Evolutionary conservation across 2,113 vertebrate genomes (phyloP), one percentile per base, ranked within the genome.

Genomic region (Oxyruncus cristatus): DNA sequence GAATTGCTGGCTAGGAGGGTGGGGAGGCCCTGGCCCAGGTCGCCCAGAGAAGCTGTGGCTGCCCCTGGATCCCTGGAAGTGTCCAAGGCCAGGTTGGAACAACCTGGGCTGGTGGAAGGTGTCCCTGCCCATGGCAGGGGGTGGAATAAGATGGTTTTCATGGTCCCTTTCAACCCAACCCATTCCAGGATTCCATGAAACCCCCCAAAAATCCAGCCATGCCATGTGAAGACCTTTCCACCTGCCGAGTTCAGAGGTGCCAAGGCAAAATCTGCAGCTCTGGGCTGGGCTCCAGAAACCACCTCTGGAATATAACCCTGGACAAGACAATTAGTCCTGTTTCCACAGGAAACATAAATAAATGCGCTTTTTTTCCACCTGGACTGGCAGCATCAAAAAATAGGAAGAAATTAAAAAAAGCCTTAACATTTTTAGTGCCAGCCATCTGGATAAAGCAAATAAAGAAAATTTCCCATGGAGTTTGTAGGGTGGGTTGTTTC

Each of bases 141-240:
- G n/a, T 41, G 39, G 39, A 41, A 41, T 12, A 41, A 41, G 39
- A 41, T 41, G 39, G 12, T 9, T 12, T 41, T 41, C 12, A 41
- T 10, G 39, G 39, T 41, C 39, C 39, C 39, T 41, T 41, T 12
- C 39, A 41, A 41, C 39, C 39, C 39, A 41, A 41, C 9, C 39
- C 39, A 41, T 41, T 41, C 39, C 28, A 11, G 55, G 55, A 56
- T 56, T 13, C 11, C 21, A 4, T 5, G 13, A 41, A 59, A 27
- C 18, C 28, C 28, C 53, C 53, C 11, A 32, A 39, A 39, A n/a
- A 33, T 8, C 5, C 12, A 63, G 19, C 28, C 28, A 26, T 1
- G 0, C 15, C 44, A 12, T 3, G 12, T 49, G 42, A n/a, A n/a
- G 14, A 53, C 2, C 1, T 30, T 17, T 46, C 13, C 18, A 23